These are phyloP conservation scores for Sus cebifrons DNA, from an alignment of 2,797 vertebrate genomes.

Conservation along the genomic window DNA sequence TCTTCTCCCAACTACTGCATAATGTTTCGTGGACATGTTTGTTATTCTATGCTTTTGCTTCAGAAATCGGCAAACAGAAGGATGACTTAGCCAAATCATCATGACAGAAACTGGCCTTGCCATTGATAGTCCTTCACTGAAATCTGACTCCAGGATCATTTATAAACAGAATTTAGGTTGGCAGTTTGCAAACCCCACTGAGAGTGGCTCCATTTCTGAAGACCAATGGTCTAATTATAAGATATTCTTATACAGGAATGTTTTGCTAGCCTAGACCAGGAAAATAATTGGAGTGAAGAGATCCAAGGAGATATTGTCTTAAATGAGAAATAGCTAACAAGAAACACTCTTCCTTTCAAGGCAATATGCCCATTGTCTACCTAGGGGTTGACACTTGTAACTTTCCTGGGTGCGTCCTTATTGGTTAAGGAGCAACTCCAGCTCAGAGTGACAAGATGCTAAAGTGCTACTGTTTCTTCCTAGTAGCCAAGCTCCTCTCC, in stretches of 20 bases:
- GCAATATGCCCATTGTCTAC: neutral
- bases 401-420: neutral
- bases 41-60: neutral
- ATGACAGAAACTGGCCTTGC: neutral
- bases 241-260: neutral
- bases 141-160: neutral
- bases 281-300: neutral
- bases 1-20: neutral
- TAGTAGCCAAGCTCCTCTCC: neutral
- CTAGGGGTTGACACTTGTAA: neutral
- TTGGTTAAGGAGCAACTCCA: neutral
- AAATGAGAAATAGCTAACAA: constrained; percentile 14
- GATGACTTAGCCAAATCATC: neutral
- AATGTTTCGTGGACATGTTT: neutral
- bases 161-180: neutral
- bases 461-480: neutral
- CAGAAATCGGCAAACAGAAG: neutral
- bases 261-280: neutral
- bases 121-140: neutral
- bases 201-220: constrained; percentile 26
- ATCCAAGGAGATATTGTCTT: neutral
- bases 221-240: neutral
- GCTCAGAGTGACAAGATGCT: neutral
- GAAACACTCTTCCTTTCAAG: neutral
- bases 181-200: neutral